phyloP scores from a whole-genome alignment of 1,140 invertebrate genomes.

The Teleopsis dalmanni region DNA sequence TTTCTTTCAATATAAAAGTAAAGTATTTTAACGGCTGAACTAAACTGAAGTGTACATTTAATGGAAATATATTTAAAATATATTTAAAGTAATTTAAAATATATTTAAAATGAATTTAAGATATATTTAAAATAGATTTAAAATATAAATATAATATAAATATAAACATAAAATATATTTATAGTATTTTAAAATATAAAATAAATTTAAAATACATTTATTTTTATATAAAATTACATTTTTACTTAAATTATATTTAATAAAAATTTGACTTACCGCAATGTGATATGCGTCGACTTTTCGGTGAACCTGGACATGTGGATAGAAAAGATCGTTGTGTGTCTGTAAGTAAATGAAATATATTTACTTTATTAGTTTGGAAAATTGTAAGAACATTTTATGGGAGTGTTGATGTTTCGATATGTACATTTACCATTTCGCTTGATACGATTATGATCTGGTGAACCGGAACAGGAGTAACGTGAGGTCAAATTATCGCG shows the following conservation, averaged over 20 bases:
- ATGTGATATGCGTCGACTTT: constrained; percentile 38
- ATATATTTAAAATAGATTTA: neutral
- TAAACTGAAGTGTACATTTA: too few relatives aligned
- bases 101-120: neutral
- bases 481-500: constrained; percentile 60
- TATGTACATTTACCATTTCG: constrained; percentile 55
- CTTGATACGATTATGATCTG: constrained; percentile 61
- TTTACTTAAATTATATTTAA: neutral
- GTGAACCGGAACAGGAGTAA: constrained; percentile 63
- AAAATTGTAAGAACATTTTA: neutral
- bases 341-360: constrained; percentile 18
- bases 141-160: neutral
- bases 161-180: neutral
- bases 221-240: neutral
- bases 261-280: constrained; percentile 24
- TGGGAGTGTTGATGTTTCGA: neutral
- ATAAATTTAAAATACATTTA: neutral
- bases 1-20: too few relatives aligned
- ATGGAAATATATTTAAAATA: too few relatives aligned
- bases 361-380: neutral
- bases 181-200: neutral
- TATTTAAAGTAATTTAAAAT: neutral
- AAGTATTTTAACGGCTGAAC: too few relatives aligned
- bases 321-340: constrained; percentile 44
- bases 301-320: constrained; percentile 38